These are phyloP conservation scores for Misgurnus mizolepis DNA, from an alignment of 2,113 vertebrate genomes.

Conservation along the genomic window DNA sequence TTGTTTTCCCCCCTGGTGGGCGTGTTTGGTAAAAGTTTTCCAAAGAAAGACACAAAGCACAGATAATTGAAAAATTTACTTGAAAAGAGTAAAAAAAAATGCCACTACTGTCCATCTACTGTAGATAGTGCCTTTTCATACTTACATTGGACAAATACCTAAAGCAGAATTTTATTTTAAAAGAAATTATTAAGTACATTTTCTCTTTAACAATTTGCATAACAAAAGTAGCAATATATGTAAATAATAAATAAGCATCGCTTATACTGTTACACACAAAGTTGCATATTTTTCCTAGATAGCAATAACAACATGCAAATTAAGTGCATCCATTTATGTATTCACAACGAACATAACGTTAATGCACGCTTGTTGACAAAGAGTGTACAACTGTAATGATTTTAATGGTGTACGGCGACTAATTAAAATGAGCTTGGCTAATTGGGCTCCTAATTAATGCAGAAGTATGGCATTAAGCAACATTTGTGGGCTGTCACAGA, in stretches of 20 bases:
- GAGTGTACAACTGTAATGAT: slow-evolving; percentile 65
- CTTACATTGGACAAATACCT: too few species aligned
- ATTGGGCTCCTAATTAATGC: slow-evolving; percentile 74
- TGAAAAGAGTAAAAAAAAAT: too few species aligned
- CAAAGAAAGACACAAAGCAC: too few species aligned
- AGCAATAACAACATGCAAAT: slow-evolving; percentile 64
- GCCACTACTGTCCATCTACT: too few species aligned
- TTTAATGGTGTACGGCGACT: slow-evolving; percentile 69
- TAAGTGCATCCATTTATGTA: slow-evolving; percentile 61
- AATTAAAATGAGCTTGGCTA: slow-evolving; percentile 74
- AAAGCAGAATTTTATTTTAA: too few species aligned
- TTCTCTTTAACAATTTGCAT: not conserved
- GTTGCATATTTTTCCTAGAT: slow-evolving; percentile 47
- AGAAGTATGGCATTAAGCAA: slow-evolving; percentile 67
- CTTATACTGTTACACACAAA: slow-evolving; percentile 1
- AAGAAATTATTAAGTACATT: too few species aligned
- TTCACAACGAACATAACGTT: slow-evolving; percentile 61
- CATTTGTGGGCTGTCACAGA: slow-evolving; percentile 62
- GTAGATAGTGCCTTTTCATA: too few species aligned
- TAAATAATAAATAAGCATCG: not conserved
- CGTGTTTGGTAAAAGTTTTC: too few species aligned
- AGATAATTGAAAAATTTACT: too few species aligned
- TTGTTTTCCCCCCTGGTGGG: too few species aligned
- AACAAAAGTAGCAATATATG: slow-evolving; percentile 1
- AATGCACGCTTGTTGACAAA: slow-evolving; percentile 66